Conservation (phyloP, 1,140 invertebrate species). For the silkworm (Bombyx mori) region ASM3026992v2 NC_085128.1:15578501-15579000, state of each 20-base stretch:
- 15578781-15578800: conserved; percentile 37
- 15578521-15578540: too few species aligned
- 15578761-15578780: conserved; percentile 40
- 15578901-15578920: conserved; percentile 4
- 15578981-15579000: too few species aligned
- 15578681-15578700: conserved; percentile 10
- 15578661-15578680: conserved; percentile 4
- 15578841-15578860: conserved; percentile 16
- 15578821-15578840: conserved; percentile 20
- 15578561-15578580: too few species aligned
- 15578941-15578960: too few species aligned
- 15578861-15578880: conserved; percentile 10
- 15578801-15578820: conserved; percentile 47
- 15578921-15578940: too few species aligned
- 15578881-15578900: conserved; percentile 7
- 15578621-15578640: neutral
- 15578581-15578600: too few species aligned
- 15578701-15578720: conserved; percentile 2
- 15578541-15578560: too few species aligned
- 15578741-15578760: conserved; percentile 23
- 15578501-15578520: too few species aligned
- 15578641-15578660: conserved; percentile 8
- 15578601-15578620: too few species aligned
- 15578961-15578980: neutral
- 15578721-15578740: conserved; percentile 3